These are phyloP conservation scores for Otolemur garnettii DNA, from an alignment of 2,113 vertebrate genomes.

Conservation along the genomic window DNA sequence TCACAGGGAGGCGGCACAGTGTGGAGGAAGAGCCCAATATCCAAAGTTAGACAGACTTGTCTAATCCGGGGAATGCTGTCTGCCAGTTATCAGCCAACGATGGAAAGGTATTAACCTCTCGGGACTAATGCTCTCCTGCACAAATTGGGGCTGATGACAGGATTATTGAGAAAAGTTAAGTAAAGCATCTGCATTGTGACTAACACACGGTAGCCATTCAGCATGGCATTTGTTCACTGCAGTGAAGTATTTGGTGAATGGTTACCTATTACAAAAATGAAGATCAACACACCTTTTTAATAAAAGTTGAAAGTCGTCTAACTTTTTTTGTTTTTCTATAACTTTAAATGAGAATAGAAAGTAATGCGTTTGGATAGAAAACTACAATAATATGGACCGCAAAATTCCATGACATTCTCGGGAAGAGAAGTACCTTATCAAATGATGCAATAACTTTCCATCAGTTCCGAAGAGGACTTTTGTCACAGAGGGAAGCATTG, in stretches of 20 bases:
- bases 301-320: background rate
- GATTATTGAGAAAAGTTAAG: background rate
- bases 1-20: background rate
- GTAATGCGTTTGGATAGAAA: background rate
- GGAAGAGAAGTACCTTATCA: background rate
- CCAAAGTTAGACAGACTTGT: no score
- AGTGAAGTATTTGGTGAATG: background rate
- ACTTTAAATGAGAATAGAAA: background rate
- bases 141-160: no score
- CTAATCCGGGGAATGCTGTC: background rate
- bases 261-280: conserved; percentile 4
- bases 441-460: background rate
- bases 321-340: background rate
- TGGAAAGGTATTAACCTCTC: background rate
- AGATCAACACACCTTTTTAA: background rate
- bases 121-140: background rate
- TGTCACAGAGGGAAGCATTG: background rate
- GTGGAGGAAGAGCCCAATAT: background rate
- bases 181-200: no score
- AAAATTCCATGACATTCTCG: background rate
- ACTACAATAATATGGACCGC: background rate
- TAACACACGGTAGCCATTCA: background rate
- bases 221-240: background rate
- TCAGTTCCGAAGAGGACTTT: background rate
- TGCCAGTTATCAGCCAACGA: background rate